Evolutionary conservation across 2,797 vertebrate genomes (phyloP), one percentile per base, ranked within the genome.

Genomic region (Crocidura indochinensis): DNA sequence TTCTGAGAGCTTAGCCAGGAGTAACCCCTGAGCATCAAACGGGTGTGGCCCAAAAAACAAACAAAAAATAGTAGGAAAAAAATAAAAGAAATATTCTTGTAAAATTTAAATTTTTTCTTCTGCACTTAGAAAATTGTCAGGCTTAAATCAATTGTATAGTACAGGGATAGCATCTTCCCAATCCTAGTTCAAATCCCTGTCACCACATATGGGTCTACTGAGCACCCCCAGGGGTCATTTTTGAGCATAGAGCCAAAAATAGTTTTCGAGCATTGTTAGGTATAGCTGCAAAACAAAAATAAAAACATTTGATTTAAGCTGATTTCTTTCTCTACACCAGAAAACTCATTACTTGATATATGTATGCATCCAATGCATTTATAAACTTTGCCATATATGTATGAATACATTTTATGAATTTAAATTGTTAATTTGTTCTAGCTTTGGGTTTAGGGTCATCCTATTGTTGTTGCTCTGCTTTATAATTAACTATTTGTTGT

Each of bases 71-170:
- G n/a, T n/a, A n/a, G n/a, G n/a, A n/a, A n/a, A n/a, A n/a, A n/a
- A n/a, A n/a, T n/a, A n/a, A n/a, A n/a, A n/a, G n/a, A 87, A 75
- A 51, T 68, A 44, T 31, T 19, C 87, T 71, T 73, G 27, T 26
- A 78, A 77, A 15, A 53, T 53, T 53, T 53, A 53, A 53, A 53
- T 14, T 14, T 53, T 53, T 53, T 53, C 51, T 53, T 14, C 51
- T 17, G 17, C 17, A 17, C 12, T 17, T 53, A 15, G 51, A 53
- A 53, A 53, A 53, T 14, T 53, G 51, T 53, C 51, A 53, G 12
- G 4, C 5, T 53, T 14, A 17, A 17, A 17, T 53, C 17, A 53
- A 53, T 14, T 12, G 17, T 12, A 14, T 53, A 53, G 17, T 53
- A 17, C 51, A 53, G 51, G 11, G 11, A 53, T 53, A 53, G 51